Conservation (phyloP, 2,113 vertebrate genomes). For the Ptyas mucosa region DNA sequence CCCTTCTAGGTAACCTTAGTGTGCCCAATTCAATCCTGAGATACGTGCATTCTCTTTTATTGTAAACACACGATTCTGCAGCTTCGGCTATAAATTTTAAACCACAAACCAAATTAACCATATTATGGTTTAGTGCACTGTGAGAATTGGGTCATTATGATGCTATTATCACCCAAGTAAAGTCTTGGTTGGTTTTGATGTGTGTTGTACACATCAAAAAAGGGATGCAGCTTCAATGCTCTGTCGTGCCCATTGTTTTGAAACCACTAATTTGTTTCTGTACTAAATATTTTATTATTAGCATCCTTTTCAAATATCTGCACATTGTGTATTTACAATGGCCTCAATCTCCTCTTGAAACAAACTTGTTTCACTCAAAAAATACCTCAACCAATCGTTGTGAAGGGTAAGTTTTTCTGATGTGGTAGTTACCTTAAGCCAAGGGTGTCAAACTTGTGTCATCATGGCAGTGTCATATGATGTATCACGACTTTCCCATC, state of each 20-base stretch:
- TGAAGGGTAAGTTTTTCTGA: neutral
- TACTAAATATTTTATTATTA: neutral
- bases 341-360: neutral
- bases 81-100: neutral
- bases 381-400: neutral
- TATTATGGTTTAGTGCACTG: neutral
- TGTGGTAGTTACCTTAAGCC: neutral
- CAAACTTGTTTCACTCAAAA: neutral
- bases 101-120: neutral
- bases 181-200: neutral
- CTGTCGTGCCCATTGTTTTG: neutral
- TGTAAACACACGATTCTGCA: neutral
- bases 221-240: neutral
- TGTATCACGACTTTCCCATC: too few species aligned
- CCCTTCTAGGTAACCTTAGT: neutral
- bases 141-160: neutral
- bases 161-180: neutral
- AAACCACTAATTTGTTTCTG: neutral
- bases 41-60: neutral
- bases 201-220: neutral
- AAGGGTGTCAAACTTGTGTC: too few species aligned
- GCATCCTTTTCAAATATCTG: neutral
- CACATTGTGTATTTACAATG: neutral
- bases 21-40: neutral
- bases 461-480: too few species aligned